Conservation (phyloP, 2,113 vertebrate genomes). For the Phalacrocorax pelagicus region DNA sequence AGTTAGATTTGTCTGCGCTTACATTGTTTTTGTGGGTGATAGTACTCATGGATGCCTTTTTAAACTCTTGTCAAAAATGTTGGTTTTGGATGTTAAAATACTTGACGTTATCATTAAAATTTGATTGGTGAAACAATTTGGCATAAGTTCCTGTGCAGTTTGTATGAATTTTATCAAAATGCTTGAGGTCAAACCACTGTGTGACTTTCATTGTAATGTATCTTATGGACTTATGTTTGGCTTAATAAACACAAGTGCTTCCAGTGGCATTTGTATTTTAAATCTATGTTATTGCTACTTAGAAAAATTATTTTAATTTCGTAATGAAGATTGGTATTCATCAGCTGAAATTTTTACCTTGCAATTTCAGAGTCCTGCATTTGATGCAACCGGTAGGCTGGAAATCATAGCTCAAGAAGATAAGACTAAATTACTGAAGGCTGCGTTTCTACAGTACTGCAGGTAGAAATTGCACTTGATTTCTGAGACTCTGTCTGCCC, state of each 20-base stretch:
- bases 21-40: not conserved
- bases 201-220: rapidly evolving
- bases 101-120: not conserved
- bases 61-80: not conserved
- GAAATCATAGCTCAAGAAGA: slow-evolving; percentile 85
- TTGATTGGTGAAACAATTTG: not conserved
- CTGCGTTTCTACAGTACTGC: slow-evolving; percentile 94
- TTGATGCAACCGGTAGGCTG: slow-evolving; percentile 75
- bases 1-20: not conserved
- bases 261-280: not conserved
- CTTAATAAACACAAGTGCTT: not conserved
- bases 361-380: slow-evolving; percentile 76
- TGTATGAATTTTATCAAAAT: not conserved
- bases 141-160: not conserved
- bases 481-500: not conserved
- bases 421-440: slow-evolving; percentile 89
- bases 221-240: not conserved
- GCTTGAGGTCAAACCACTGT: not conserved
- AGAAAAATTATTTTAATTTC: not conserved
- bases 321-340: not conserved
- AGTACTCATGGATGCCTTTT: not conserved
- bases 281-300: not conserved
- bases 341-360: not conserved
- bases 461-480: slow-evolving; percentile 73
- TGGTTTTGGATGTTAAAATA: not conserved